phyloP scores from a whole-genome alignment of 2,888 invertebrate genomes.

The Disparrhopalites patrizii region DNA sequence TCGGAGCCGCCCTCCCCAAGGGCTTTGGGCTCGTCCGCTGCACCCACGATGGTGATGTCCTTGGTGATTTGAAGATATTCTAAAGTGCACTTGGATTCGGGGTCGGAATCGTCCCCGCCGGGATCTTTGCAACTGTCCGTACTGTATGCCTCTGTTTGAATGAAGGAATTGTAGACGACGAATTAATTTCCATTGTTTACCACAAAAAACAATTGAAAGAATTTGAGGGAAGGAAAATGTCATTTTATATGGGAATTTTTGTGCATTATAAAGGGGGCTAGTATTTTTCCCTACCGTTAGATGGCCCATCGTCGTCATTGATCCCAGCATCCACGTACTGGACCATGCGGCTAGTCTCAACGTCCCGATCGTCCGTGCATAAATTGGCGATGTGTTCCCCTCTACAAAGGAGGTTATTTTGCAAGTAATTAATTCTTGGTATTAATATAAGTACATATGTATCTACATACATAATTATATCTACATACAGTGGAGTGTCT shows the following conservation, averaged over 20 bases:
- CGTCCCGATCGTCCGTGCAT: background rate
- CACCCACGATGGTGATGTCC: background rate
- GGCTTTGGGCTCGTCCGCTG: background rate
- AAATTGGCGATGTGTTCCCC: slow-evolving; percentile 13
- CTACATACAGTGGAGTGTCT: too few species aligned
- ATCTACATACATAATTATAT: too few species aligned
- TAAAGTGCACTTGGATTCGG: slow-evolving; percentile 8
- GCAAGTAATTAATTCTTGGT: too few species aligned
- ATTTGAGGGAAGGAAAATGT: background rate
- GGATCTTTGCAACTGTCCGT: background rate
- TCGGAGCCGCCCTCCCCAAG: slow-evolving; percentile 5
- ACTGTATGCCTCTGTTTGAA: background rate
- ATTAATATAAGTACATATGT: too few species aligned
- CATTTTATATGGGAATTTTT: background rate
- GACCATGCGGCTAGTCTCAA: background rate
- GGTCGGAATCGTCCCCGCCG: background rate
- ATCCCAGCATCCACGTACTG: slow-evolving; percentile 16
- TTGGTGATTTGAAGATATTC: background rate
- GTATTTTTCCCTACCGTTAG: background rate
- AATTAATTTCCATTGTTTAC: background rate
- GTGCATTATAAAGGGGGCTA: too few species aligned
- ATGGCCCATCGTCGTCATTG: slow-evolving; percentile 20
- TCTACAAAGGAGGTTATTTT: too few species aligned
- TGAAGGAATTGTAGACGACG: background rate
- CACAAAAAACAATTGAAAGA: background rate